Percentiles rank a stretch among this genome's conserved stretches.
Conservation (phyloP, 30 jellyfish, hydroid and myxozoan species). For the Morbakka virulenta region DNA sequence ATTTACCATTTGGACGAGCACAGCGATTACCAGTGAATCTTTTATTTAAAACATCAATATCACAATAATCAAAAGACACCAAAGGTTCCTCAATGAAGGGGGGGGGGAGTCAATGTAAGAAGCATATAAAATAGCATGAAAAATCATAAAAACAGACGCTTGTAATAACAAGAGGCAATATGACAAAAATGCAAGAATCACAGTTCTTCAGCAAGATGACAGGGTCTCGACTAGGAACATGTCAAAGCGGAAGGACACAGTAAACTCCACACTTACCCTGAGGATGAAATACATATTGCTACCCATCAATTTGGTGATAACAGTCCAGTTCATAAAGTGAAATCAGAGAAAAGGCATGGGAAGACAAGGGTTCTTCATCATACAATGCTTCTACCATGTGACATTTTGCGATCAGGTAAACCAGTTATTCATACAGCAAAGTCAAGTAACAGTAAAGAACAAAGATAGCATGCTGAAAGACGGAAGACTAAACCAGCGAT, state of each 20-base stretch:
- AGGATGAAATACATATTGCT: background rate
- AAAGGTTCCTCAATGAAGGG: background rate
- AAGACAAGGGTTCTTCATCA: constrained; percentile 21
- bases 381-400: no score
- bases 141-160: background rate
- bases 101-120: constrained; percentile 1
- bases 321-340: constrained; percentile 17
- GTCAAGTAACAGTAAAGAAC: no score
- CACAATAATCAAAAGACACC: background rate
- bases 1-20: background rate
- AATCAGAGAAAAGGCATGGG: constrained; percentile 27
- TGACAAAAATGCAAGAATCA: background rate
- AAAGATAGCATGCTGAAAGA: no score
- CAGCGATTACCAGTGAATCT: no score
- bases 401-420: no score
- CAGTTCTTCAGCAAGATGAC: background rate
- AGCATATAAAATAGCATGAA: constrained; percentile 2
- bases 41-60: no score
- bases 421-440: no score
- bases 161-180: background rate
- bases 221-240: background rate
- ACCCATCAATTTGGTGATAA: constrained; percentile 6
- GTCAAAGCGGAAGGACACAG: constrained; percentile 45
- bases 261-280: constrained; percentile 13
- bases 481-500: no score